A percentile compares a stretch with the other conserved stretches of the same genome.
Conservation (phyloP, 1,140 invertebrate genomes). For the Dreissena polymorpha region DNA sequence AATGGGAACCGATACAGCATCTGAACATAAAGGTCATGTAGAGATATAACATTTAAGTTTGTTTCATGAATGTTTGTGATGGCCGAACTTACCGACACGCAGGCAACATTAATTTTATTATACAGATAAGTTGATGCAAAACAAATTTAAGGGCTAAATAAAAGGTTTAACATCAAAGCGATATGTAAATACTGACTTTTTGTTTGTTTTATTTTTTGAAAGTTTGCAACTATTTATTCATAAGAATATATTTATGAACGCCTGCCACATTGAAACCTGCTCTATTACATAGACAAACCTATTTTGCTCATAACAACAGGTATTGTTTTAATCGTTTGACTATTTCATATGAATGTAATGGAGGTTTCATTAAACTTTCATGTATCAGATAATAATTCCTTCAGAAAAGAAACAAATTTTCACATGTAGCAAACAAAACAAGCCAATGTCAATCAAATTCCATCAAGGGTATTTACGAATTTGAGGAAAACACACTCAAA, state of each 20-base stretch:
- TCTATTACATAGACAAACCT: too few species aligned
- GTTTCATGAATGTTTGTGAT: not conserved
- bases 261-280: too few species aligned
- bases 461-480: not conserved
- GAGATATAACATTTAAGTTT: not conserved
- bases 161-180: not conserved
- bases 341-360: too few species aligned
- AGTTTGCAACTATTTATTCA: too few species aligned
- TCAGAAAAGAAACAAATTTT: too few species aligned
- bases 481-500: not conserved
- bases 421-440: not conserved
- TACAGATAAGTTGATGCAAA: not conserved
- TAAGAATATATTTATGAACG: too few species aligned
- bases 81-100: not conserved
- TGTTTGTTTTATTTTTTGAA: too few species aligned
- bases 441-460: not conserved
- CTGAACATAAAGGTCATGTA: constrained; percentile 40
- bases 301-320: too few species aligned
- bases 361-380: too few species aligned
- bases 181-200: not conserved
- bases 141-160: not conserved
- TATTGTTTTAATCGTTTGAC: too few species aligned
- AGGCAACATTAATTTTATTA: not conserved
- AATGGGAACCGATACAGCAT: constrained; percentile 72
- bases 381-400: too few species aligned